Conservation (phyloP, 53 echinoderm and acorn worm species). For the Zoroaster sp. region DNA sequence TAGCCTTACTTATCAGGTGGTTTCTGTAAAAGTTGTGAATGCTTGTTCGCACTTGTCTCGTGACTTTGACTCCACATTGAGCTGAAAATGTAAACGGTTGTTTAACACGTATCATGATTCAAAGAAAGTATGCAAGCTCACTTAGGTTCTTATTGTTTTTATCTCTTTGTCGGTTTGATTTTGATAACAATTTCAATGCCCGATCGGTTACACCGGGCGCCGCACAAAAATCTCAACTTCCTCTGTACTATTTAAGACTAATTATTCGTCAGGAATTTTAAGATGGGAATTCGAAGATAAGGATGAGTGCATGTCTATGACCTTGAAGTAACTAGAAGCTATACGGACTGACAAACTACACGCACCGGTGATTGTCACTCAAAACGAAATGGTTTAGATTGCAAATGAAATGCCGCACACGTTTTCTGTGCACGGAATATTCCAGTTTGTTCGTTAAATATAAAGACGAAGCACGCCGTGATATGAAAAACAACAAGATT, state of each 20-base stretch:
- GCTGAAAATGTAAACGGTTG: too few species aligned
- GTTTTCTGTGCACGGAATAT: neutral
- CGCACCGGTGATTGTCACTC: slow-evolving; percentile 26
- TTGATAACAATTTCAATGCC: too few species aligned
- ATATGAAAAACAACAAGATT: slow-evolving; percentile 43
- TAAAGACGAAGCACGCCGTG: neutral
- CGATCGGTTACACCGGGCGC: neutral
- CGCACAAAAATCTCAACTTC: neutral
- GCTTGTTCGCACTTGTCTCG: too few species aligned
- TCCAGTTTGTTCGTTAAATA: too few species aligned
- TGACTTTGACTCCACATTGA: too few species aligned
- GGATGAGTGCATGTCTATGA: neutral
- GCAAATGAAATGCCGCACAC: neutral
- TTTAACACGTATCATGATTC: too few species aligned
- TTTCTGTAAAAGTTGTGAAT: too few species aligned
- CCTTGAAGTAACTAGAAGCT: neutral
- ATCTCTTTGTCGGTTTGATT: too few species aligned
- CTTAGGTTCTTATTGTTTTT: too few species aligned
- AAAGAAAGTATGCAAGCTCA: too few species aligned
- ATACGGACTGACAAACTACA: neutral
- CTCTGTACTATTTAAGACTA: neutral
- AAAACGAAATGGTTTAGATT: neutral
- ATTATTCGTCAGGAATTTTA: neutral
- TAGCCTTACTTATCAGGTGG: too few species aligned
- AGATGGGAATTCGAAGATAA: neutral